Percentiles rank a stretch among this genome's conserved stretches.
These are phyloP conservation scores for Temnopleurus reevesii DNA, from an alignment of 53 echinoderm and acorn worm genomes.

Conservation along the genomic window DNA sequence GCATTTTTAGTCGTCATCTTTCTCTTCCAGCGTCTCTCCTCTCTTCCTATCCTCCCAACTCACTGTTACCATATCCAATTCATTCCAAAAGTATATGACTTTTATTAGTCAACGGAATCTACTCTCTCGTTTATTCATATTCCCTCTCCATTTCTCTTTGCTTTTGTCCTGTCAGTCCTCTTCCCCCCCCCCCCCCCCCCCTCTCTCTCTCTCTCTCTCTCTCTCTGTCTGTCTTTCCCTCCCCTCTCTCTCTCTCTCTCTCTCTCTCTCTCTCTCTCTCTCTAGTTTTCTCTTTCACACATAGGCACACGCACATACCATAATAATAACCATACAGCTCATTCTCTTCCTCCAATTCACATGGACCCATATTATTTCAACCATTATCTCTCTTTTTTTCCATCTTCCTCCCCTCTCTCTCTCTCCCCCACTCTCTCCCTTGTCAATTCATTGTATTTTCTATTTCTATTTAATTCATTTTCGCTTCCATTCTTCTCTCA, in stretches of 20 bases:
- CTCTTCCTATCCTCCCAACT: neutral
- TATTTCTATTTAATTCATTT: neutral
- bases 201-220: neutral
- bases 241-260: neutral
- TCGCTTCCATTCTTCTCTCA: neutral
- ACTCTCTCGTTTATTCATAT: neutral
- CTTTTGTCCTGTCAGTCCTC: neutral
- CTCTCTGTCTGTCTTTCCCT: neutral
- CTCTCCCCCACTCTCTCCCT: neutral
- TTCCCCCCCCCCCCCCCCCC: neutral
- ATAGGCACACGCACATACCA: too few species aligned
- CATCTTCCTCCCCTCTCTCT: neutral
- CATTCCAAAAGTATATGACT: neutral
- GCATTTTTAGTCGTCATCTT: too few species aligned
- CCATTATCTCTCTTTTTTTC: neutral
- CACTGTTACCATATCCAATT: neutral
- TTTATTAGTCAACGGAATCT: neutral
- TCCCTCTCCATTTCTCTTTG: neutral
- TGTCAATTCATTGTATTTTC: neutral
- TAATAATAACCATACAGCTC: too few species aligned
- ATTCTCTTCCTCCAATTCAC: too few species aligned
- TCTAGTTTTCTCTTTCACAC: neutral
- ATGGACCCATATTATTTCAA: neutral
- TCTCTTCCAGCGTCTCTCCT: neutral
- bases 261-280: neutral